These are phyloP conservation scores for Muscicapa striata DNA, from an alignment of 2,797 vertebrate genomes.

Conservation along the genomic window DNA sequence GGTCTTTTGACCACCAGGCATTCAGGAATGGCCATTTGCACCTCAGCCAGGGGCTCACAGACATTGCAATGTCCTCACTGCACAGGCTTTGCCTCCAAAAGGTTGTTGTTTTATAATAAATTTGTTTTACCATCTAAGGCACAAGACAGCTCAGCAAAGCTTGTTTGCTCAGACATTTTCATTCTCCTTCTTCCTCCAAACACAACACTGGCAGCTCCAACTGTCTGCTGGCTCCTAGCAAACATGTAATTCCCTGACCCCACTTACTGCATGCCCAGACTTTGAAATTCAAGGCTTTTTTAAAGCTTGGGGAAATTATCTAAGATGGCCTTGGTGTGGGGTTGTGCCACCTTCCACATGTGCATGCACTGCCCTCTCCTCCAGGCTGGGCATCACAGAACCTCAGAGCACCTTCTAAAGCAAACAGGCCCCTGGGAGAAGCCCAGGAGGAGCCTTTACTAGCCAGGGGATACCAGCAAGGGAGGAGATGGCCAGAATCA, in stretches of 20 bases:
- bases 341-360: not conserved
- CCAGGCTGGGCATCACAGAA: not conserved
- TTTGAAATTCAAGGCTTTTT: not conserved
- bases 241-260: not conserved
- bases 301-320: not conserved
- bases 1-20: not conserved
- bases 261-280: not conserved
- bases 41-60: slow-evolving; percentile 3
- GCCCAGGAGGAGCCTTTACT: slow-evolving; percentile 19
- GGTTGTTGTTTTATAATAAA: slow-evolving; percentile 37
- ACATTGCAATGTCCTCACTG: not conserved
- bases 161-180: slow-evolving; percentile 63
- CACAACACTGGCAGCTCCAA: slow-evolving; percentile 50
- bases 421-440: slow-evolving; percentile 39
- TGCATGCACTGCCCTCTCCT: not conserved
- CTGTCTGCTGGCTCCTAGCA: slow-evolving; percentile 52
- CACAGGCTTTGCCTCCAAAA: not conserved
- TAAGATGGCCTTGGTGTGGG: not conserved
- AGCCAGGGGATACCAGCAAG: not conserved
- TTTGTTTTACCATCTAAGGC: slow-evolving; percentile 30
- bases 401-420: slow-evolving; percentile 43
- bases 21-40: not conserved
- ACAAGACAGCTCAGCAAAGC: not conserved
- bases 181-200: slow-evolving; percentile 45
- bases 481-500: not conserved